phyloP scores from a whole-genome alignment of 2,113 vertebrate species.

The Brachypodius melanocephalos region DNA sequence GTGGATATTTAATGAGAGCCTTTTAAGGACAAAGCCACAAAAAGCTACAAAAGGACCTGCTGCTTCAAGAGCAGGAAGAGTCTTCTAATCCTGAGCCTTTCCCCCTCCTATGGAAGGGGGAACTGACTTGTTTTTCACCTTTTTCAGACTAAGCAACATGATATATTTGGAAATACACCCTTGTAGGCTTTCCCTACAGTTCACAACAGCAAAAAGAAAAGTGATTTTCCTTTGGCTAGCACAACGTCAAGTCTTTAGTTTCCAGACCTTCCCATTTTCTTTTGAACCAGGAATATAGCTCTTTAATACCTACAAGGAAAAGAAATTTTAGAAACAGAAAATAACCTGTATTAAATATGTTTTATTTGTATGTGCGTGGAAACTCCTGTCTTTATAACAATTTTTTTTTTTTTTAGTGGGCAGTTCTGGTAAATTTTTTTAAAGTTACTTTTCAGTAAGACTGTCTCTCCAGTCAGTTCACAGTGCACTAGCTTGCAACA shows the following conservation, averaged over 20 bases:
- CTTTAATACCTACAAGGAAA: background rate
- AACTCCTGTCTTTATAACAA: background rate
- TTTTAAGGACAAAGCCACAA: constrained; percentile 30
- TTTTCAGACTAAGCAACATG: background rate
- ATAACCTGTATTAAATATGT: background rate
- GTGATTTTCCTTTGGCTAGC: background rate
- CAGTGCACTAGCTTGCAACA: background rate
- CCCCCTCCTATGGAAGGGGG: background rate
- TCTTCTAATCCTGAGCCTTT: background rate
- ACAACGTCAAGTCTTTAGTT: background rate
- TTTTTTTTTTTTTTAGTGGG: background rate
- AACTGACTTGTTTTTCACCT: background rate
- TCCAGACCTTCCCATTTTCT: background rate
- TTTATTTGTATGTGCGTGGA: background rate
- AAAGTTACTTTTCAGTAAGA: background rate
- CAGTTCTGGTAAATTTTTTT: background rate
- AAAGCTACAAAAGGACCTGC: background rate
- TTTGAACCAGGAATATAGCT: background rate
- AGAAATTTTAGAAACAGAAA: background rate
- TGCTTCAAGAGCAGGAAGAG: background rate
- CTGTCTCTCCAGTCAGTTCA: background rate
- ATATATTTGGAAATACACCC: background rate
- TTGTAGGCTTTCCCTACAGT: background rate
- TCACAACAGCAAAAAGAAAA: background rate
- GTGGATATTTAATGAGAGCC: background rate